phyloP scores from a whole-genome alignment of 1,140 invertebrate genomes.

The Drosophila burlai region DNA sequence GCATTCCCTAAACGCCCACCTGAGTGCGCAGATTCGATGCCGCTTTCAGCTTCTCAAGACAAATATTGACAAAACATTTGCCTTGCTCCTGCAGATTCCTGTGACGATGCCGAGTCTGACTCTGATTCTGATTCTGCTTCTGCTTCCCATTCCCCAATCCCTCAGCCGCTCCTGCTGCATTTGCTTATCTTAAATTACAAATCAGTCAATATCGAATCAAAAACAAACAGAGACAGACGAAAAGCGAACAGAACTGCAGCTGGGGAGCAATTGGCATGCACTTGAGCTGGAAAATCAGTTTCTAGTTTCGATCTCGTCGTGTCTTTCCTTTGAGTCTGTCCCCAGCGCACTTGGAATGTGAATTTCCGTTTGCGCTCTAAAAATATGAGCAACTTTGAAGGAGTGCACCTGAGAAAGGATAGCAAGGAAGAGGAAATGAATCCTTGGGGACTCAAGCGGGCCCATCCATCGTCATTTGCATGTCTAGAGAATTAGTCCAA shows the following conservation, averaged over 20 bases:
- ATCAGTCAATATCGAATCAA: slow-evolving; percentile 80
- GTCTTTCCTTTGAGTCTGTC: slow-evolving; percentile 23
- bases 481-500: slow-evolving; percentile 27
- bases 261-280: slow-evolving; percentile 52
- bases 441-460: not conserved
- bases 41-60: slow-evolving; percentile 26
- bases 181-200: slow-evolving; percentile 83
- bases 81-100: slow-evolving; percentile 24
- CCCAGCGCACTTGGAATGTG: slow-evolving; percentile 26
- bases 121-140: not conserved
- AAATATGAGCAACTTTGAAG: slow-evolving; percentile 34
- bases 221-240: slow-evolving; percentile 62
- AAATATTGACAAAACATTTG: slow-evolving; percentile 83
- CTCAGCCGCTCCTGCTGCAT: slow-evolving; percentile 46
- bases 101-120: not conserved
- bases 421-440: not conserved
- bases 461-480: slow-evolving; percentile 29
- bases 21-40: slow-evolving; percentile 17
- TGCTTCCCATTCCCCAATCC: slow-evolving; percentile 17
- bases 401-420: not conserved
- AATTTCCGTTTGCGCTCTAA: slow-evolving; percentile 18
- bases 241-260: slow-evolving; percentile 7
- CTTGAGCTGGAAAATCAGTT: slow-evolving; percentile 54
- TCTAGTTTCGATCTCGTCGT: slow-evolving; percentile 14
- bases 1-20: slow-evolving; percentile 34